These are phyloP conservation scores for Drosophila borealis DNA, from an alignment of 2,888 invertebrate species.

Conservation along the genomic window DNA sequence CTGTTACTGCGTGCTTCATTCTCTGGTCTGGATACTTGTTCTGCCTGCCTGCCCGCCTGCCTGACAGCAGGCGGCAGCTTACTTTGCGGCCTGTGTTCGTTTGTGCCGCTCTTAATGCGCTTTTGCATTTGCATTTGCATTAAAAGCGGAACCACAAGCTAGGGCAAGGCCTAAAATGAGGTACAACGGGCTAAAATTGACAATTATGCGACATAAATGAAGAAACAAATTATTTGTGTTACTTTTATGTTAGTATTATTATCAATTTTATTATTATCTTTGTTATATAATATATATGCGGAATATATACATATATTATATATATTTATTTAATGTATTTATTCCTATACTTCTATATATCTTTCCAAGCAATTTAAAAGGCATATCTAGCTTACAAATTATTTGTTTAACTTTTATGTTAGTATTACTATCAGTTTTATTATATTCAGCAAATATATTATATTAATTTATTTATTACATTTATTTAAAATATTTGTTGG, in stretches of 20 bases:
- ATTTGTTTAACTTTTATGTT: too few relatives aligned
- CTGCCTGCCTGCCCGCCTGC: background rate
- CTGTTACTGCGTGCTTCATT: constrained; percentile 10
- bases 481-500: too few relatives aligned
- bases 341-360: too few relatives aligned
- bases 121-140: constrained; percentile 76
- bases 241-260: background rate
- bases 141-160: constrained; percentile 64
- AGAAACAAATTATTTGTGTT: background rate
- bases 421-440: too few relatives aligned
- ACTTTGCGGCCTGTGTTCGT: constrained; percentile 63
- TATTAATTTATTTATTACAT: too few relatives aligned
- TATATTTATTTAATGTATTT: too few relatives aligned
- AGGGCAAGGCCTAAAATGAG: constrained; percentile 45
- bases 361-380: too few relatives aligned
- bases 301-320: too few relatives aligned
- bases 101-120: constrained; percentile 71
- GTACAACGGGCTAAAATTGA: constrained; percentile 36
- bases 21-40: constrained; percentile 4
- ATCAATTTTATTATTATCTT: too few relatives aligned
- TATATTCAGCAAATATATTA: too few relatives aligned
- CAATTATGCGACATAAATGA: background rate
- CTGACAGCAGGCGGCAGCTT: constrained; percentile 52
- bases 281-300: too few relatives aligned
- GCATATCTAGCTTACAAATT: too few relatives aligned